These are phyloP conservation scores for Polyodon spathula DNA, from an alignment of 2,113 vertebrate species.

Conservation along the genomic window DNA sequence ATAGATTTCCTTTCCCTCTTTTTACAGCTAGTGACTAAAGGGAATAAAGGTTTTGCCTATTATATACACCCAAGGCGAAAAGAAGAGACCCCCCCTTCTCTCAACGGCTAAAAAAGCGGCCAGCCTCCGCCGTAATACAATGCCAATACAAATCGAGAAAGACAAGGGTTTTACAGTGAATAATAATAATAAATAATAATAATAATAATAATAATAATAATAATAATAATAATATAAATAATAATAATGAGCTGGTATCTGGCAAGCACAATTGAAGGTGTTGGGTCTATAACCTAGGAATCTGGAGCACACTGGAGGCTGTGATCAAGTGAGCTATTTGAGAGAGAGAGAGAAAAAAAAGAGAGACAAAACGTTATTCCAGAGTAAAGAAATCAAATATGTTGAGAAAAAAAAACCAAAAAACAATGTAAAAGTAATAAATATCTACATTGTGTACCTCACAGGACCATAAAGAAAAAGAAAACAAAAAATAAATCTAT, in stretches of 20 bases:
- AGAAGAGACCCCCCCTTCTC: conserved; percentile 28
- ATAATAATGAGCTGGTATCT: background rate
- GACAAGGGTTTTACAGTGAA: conserved; percentile 3
- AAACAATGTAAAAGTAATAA: too few relatives aligned
- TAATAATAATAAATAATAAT: background rate
- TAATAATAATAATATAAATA: background rate
- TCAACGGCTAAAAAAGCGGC: conserved; percentile 10
- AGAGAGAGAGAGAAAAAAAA: too few relatives aligned
- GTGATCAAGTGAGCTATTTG: background rate
- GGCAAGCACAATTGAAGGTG: background rate
- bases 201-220: background rate
- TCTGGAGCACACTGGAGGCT: background rate
- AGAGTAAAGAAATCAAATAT: too few relatives aligned
- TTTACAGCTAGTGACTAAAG: conserved; percentile 39
- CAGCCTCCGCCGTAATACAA: conserved; percentile 9
- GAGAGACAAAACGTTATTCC: too few relatives aligned
- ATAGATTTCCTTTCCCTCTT: conserved; percentile 67
- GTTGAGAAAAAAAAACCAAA: too few relatives aligned
- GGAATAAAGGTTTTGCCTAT: too few relatives aligned
- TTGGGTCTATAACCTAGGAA: background rate
- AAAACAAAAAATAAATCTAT: too few relatives aligned
- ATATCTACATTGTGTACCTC: too few relatives aligned
- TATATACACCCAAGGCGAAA: too few relatives aligned
- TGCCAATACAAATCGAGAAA: background rate
- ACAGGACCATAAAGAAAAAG: too few relatives aligned